Evolutionary conservation across 2,113 vertebrate species (phyloP).

Genomic region (Zosterops borbonicus): DNA sequence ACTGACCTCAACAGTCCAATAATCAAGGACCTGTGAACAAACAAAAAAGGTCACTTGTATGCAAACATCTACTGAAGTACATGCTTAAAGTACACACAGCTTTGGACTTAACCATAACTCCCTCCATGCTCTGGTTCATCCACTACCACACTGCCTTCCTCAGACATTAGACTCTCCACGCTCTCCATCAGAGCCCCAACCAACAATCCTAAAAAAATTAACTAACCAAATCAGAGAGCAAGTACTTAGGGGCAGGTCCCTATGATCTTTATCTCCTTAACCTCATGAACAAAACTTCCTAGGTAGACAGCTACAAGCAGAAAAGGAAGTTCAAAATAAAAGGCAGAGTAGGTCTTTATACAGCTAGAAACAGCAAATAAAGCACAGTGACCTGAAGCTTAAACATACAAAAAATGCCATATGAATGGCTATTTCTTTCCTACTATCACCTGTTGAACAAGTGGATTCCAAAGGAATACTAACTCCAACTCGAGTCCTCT

Average conservation of each 20-base stretch:
- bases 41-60: neutral
- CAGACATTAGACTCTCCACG: neutral
- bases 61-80: neutral
- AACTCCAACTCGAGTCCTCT: neutral
- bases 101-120: neutral
- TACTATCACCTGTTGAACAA: neutral
- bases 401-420: neutral
- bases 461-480: neutral
- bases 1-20: conserved; percentile 61
- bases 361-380: neutral
- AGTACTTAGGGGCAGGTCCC: fast-evolving
- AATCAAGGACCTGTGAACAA: conserved; percentile 51
- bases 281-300: neutral
- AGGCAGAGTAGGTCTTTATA: neutral
- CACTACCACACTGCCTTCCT: neutral
- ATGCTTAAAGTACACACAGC: neutral
- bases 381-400: neutral
- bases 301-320: neutral
- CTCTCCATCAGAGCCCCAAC: neutral
- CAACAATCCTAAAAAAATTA: neutral
- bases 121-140: neutral
- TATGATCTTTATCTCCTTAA: neutral
- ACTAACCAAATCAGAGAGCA: neutral
- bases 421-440: neutral
- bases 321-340: neutral